phyloP scores from a whole-genome alignment of 2,888 invertebrate species.

The Lordiphosa fenestrarum region DNA sequence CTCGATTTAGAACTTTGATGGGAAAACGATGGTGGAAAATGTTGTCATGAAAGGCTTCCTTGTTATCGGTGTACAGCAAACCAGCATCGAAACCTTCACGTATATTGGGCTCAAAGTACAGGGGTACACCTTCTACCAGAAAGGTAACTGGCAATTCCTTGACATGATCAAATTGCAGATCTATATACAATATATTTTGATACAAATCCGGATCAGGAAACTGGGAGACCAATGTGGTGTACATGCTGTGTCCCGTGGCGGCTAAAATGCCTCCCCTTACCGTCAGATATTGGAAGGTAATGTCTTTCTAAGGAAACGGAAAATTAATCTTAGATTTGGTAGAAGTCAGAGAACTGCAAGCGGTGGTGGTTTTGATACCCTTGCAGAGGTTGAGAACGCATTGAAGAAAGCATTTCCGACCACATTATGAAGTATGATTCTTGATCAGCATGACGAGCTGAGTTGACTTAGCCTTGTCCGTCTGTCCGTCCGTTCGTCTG shows the following conservation, averaged over 20 bases:
- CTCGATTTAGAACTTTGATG: constrained; percentile 65
- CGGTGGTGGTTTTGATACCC: too few species aligned
- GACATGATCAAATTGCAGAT: constrained; percentile 54
- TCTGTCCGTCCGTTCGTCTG: too few species aligned
- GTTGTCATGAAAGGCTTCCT: constrained; percentile 40
- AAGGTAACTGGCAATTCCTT: constrained; percentile 66
- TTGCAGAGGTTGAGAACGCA: too few species aligned
- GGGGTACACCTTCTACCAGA: constrained; percentile 70
- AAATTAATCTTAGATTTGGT: not conserved
- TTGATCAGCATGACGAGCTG: too few species aligned
- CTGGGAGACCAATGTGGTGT: constrained; percentile 53
- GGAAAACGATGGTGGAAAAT: constrained; percentile 40
- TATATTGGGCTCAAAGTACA: constrained; percentile 70
- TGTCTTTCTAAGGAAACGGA: constrained; percentile 45
- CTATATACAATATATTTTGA: constrained; percentile 61
- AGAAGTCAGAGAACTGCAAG: too few species aligned
- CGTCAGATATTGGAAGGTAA: constrained; percentile 52
- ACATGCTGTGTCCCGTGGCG: constrained; percentile 63
- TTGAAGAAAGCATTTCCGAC: too few species aligned
- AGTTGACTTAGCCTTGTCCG: too few species aligned
- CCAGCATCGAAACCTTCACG: constrained; percentile 62
- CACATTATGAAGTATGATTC: too few species aligned
- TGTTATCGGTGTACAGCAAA: constrained; percentile 52
- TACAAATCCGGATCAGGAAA: constrained; percentile 72
- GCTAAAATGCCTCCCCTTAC: constrained; percentile 62